Evolutionary conservation across 2,797 vertebrate species (phyloP).

Genomic region (Darevskia nairensis): DNA sequence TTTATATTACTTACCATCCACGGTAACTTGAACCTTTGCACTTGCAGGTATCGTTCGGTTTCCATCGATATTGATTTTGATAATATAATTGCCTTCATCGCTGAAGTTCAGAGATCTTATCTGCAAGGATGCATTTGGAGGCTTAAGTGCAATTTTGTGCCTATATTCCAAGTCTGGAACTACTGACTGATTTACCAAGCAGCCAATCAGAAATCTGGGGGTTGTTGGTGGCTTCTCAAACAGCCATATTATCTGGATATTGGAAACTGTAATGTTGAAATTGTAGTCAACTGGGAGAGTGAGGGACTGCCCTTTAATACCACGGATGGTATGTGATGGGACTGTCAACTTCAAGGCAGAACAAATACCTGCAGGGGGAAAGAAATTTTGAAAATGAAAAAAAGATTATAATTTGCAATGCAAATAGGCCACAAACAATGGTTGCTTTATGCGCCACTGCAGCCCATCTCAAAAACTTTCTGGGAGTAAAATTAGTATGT

Average conservation of each 20-base stretch:
- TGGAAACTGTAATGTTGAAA: constrained; percentile 79
- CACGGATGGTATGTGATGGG: constrained; percentile 78
- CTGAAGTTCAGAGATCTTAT: constrained; percentile 80
- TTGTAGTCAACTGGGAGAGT: constrained; percentile 83
- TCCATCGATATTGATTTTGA: constrained; percentile 86
- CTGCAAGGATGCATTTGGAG: constrained; percentile 85
- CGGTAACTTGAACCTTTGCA: constrained; percentile 87
- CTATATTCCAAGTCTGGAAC: constrained; percentile 82
- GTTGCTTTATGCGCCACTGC: neutral
- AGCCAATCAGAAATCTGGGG: constrained; percentile 83
- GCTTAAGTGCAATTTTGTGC: constrained; percentile 81
- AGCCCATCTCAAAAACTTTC: neutral
- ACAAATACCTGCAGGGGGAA: constrained; percentile 72
- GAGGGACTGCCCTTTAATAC: constrained; percentile 83
- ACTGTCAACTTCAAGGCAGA: constrained; percentile 76
- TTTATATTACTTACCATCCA: constrained; percentile 87
- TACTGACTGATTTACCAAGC: constrained; percentile 79
- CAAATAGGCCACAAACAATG: constrained; percentile 6
- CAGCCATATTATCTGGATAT: constrained; percentile 91
- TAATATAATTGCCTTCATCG: constrained; percentile 89
- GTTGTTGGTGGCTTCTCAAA: constrained; percentile 80
- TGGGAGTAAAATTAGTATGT: neutral
- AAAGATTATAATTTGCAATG: constrained; percentile 31
- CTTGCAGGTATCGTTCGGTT: constrained; percentile 79
- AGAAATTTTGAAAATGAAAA: neutral